A percentile compares a stretch with the other conserved stretches of the same genome.
Conservation (phyloP, 23 tunicate species). For the Trididemnum nubilum region DNA sequence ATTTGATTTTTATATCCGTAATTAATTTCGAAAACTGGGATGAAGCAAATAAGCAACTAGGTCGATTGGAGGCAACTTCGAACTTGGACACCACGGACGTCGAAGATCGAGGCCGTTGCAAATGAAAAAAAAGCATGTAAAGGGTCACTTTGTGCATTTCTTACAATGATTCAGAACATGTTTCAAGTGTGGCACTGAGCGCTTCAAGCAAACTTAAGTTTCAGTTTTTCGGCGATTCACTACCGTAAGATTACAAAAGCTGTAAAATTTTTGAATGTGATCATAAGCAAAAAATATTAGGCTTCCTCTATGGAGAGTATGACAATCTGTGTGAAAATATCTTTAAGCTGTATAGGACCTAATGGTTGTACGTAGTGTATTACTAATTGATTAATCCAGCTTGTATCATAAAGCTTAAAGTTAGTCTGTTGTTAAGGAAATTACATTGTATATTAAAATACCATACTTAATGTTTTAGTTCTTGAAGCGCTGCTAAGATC, state of each 20-base stretch:
- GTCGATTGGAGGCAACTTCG: slow-evolving; percentile 5
- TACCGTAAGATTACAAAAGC: not conserved
- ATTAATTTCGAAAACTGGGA: not conserved
- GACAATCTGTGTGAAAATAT: not conserved
- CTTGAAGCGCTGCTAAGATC: too few relatives aligned
- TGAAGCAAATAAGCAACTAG: not conserved
- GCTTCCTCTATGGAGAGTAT: not conserved
- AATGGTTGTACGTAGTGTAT: too few relatives aligned
- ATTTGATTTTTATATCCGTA: not conserved
- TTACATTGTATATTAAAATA: too few relatives aligned
- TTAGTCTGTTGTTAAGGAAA: too few relatives aligned
- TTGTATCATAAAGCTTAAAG: too few relatives aligned
- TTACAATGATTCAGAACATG: not conserved
- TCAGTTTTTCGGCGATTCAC: not conserved
- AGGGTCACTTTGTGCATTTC: not conserved
- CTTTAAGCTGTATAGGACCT: not conserved
- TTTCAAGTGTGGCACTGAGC: not conserved
- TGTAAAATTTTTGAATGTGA: not conserved
- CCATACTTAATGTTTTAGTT: too few relatives aligned
- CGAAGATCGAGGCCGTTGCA: slow-evolving; percentile 14
- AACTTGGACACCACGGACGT: slow-evolving; percentile 7
- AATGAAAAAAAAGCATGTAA: slow-evolving; percentile 1
- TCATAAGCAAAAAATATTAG: not conserved
- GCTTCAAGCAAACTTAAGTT: not conserved
- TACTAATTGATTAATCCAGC: too few relatives aligned